phyloP scores from a whole-genome alignment of 2,113 vertebrate species.

The Sisor rabdophorus region DNA sequence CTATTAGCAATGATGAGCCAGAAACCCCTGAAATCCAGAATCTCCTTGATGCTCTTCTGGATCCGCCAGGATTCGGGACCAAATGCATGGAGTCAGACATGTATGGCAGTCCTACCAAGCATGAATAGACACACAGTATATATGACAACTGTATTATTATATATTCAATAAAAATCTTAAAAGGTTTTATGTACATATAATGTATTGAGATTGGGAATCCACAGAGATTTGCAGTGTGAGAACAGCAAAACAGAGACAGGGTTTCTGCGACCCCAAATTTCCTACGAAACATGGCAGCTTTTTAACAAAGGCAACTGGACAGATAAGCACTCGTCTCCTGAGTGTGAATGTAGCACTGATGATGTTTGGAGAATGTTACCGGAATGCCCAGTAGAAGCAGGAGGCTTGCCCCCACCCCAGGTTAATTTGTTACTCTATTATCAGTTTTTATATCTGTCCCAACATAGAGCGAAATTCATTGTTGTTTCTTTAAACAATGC shows the following conservation, averaged over 20 bases:
- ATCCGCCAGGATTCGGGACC: constrained; percentile 73
- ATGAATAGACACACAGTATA: not conserved
- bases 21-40: constrained; percentile 53
- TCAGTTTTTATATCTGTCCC: not conserved
- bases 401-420: constrained; percentile 81
- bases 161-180: not conserved
- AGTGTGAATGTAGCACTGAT: constrained; percentile 76
- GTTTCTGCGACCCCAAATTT: constrained; percentile 61
- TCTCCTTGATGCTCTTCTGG: constrained; percentile 73
- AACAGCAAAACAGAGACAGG: not conserved
- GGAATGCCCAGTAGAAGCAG: constrained; percentile 73
- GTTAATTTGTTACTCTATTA: constrained; percentile 48
- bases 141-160: too few relatives aligned
- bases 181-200: not conserved
- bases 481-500: not conserved
- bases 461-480: not conserved
- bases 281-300: constrained; percentile 55
- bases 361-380: constrained; percentile 77
- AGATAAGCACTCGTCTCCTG: constrained; percentile 59
- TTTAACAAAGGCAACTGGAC: constrained; percentile 76
- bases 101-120: constrained; percentile 51
- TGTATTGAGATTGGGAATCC: not conserved
- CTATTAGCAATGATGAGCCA: constrained; percentile 73
- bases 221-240: constrained; percentile 53
- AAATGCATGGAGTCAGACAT: constrained; percentile 57